phyloP scores from a whole-genome alignment of 2,113 vertebrate genomes.

The Cynocephalus volans region DNA sequence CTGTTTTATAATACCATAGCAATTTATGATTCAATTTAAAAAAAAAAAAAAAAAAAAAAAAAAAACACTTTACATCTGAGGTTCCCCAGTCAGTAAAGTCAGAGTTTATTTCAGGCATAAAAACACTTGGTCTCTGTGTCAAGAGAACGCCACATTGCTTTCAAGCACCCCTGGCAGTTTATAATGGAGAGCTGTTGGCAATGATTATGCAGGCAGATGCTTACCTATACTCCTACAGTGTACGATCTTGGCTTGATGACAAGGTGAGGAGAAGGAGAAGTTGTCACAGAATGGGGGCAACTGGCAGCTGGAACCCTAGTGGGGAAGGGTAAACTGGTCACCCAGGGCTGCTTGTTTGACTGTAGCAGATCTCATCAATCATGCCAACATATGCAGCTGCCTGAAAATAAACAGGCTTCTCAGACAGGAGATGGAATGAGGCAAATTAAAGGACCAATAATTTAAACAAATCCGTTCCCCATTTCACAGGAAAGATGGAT shows the following conservation, averaged over 20 bases:
- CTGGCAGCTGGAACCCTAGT: slow-evolving; percentile 89
- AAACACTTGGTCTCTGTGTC: slow-evolving; percentile 74
- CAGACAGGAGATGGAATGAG: slow-evolving; percentile 65
- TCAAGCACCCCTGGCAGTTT: slow-evolving; percentile 85
- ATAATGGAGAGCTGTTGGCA: slow-evolving; percentile 90
- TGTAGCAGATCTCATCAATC: slow-evolving; percentile 85
- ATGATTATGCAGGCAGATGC: slow-evolving; percentile 90
- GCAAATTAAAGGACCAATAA: slow-evolving; percentile 81
- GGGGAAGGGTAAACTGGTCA: slow-evolving; percentile 89
- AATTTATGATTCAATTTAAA: slow-evolving; percentile 74
- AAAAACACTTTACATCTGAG: slow-evolving; percentile 74
- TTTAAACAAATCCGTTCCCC: slow-evolving; percentile 78
- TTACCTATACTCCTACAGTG: slow-evolving; percentile 89
- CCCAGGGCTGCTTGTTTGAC: slow-evolving; percentile 86
- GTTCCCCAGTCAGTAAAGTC: slow-evolving; percentile 69
- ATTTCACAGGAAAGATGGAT: slow-evolving; percentile 57
- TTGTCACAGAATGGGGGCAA: slow-evolving; percentile 88
- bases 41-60: slow-evolving; percentile 36
- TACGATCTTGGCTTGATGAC: slow-evolving; percentile 90
- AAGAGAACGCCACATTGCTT: slow-evolving; percentile 83
- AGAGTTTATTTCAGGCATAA: slow-evolving; percentile 79
- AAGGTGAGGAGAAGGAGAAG: slow-evolving; percentile 92
- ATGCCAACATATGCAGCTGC: slow-evolving; percentile 84
- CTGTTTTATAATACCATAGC: slow-evolving; percentile 64
- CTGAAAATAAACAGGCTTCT: slow-evolving; percentile 83